Conservation (phyloP, 2,797 vertebrate species). For the Fistularia commersonii region DNA sequence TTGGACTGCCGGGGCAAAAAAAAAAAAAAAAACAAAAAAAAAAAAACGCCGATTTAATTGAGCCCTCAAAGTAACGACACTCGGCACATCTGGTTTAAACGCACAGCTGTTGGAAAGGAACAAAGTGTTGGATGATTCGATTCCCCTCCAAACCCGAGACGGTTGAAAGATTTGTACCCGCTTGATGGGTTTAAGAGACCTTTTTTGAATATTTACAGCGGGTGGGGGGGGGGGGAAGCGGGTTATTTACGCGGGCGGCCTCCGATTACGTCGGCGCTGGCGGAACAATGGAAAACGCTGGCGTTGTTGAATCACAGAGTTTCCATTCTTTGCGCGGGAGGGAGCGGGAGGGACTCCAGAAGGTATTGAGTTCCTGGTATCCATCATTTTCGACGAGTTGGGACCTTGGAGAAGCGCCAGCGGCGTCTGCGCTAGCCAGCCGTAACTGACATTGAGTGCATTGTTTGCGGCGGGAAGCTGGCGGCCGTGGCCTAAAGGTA, state of each 20-base stretch:
- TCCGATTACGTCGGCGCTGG: no score
- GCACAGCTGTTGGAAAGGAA: slow-evolving; percentile 59
- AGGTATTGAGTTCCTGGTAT: slow-evolving; percentile 86
- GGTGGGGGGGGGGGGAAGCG: no score
- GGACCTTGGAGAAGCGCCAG: slow-evolving; percentile 75
- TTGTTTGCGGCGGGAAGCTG: slow-evolving; percentile 79
- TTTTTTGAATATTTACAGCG: no score
- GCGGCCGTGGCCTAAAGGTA: slow-evolving; percentile 84
- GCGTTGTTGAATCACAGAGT: slow-evolving; percentile 37
- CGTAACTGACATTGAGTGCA: slow-evolving; percentile 86
- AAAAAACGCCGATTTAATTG: slow-evolving; percentile 62
- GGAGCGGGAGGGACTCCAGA: slow-evolving; percentile 70
- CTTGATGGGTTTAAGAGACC: no score
- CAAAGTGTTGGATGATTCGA: slow-evolving; percentile 53
- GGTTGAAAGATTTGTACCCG: slow-evolving; percentile 23
- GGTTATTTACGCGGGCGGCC: no score
- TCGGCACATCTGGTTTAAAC: slow-evolving; percentile 70
- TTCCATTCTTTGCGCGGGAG: slow-evolving; percentile 68
- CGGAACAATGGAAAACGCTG: slow-evolving; percentile 30
- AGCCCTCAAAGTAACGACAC: slow-evolving; percentile 52
- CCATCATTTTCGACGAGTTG: slow-evolving; percentile 84
- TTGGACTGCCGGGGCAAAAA: slow-evolving; percentile 61
- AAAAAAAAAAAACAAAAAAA: no score
- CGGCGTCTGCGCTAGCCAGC: slow-evolving; percentile 79
- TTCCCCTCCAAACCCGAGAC: slow-evolving; percentile 17